Conservation (phyloP, 2,797 vertebrate species). For the Sphaeramia orbicularis region DNA sequence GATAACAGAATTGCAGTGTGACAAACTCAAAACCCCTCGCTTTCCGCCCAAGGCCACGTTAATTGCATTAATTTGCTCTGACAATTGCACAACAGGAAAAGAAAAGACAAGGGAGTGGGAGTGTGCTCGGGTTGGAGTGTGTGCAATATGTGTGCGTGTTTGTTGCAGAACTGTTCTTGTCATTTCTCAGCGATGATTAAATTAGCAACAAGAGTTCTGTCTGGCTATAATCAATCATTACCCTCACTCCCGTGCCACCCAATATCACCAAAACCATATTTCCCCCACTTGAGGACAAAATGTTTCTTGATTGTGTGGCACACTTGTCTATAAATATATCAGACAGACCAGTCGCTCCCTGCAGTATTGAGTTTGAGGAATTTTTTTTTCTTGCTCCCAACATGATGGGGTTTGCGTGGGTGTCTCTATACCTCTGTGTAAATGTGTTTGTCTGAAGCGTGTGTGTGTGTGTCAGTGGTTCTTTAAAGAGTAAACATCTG, state of each 20-base stretch:
- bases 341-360: conserved; percentile 67
- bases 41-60: conserved; percentile 83
- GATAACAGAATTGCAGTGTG: conserved; percentile 88
- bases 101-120: conserved; percentile 72
- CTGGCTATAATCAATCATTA: conserved; percentile 88
- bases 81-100: conserved; percentile 81
- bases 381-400: conserved; percentile 42
- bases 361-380: conserved; percentile 78
- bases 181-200: conserved; percentile 81
- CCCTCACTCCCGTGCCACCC: conserved; percentile 77
- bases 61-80: conserved; percentile 84
- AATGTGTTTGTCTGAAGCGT: conserved; percentile 16
- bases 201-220: conserved; percentile 85
- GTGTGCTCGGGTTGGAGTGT: conserved; percentile 43
- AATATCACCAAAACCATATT: conserved; percentile 83
- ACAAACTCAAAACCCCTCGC: conserved; percentile 84
- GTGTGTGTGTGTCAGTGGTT: conserved; percentile 34
- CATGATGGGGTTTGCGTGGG: conserved; percentile 41
- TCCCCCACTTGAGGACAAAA: conserved; percentile 83
- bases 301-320: conserved; percentile 82
- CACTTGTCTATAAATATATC: conserved; percentile 87
- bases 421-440: conserved; percentile 21
- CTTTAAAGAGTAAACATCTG: conserved; percentile 69
- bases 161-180: conserved; percentile 70
- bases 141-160: conserved; percentile 51